Evolutionary conservation across 2,888 invertebrate genomes (phyloP).

Genomic region (Nyleta sp.): DNA sequence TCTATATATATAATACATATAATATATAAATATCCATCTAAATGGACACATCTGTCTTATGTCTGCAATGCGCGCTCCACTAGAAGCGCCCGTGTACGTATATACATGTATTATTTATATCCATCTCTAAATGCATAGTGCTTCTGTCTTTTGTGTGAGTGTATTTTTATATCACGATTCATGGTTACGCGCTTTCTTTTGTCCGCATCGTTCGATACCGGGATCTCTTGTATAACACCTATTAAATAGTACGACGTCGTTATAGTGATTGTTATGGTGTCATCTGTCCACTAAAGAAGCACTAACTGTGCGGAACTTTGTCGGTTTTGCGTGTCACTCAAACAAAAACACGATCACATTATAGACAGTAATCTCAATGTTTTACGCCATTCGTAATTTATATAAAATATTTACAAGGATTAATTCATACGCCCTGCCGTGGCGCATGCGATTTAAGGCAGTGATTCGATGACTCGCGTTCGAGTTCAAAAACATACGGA

Average conservation of each 20-base stretch:
- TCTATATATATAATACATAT: slow-evolving; percentile 69
- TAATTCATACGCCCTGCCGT: slow-evolving; percentile 63
- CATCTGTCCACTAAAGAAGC: slow-evolving; percentile 57
- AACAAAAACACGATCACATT: slow-evolving; percentile 65
- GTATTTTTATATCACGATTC: slow-evolving; percentile 66
- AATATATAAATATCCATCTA: slow-evolving; percentile 74
- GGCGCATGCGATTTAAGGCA: slow-evolving; percentile 71
- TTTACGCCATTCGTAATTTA: slow-evolving; percentile 43
- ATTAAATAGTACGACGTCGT: slow-evolving; percentile 59
- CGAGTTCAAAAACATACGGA: slow-evolving; percentile 63
- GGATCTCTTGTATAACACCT: slow-evolving; percentile 53
- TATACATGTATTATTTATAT: slow-evolving; percentile 73
- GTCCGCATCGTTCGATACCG: slow-evolving; percentile 46
- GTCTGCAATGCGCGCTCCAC: slow-evolving; percentile 64
- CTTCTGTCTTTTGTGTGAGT: slow-evolving; percentile 66
- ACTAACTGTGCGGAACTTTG: slow-evolving; percentile 59
- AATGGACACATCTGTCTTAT: slow-evolving; percentile 71
- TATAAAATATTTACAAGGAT: slow-evolving; percentile 61
- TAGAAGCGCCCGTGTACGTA: slow-evolving; percentile 69
- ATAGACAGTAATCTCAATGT: slow-evolving; percentile 59
- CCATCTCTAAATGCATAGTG: slow-evolving; percentile 77
- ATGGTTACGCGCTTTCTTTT: slow-evolving; percentile 54
- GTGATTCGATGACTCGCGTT: slow-evolving; percentile 70
- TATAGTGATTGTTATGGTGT: slow-evolving; percentile 55
- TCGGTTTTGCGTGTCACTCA: slow-evolving; percentile 58